These are phyloP conservation scores for Falco biarmicus DNA, from an alignment of 2,797 vertebrate genomes.

Conservation along the genomic window DNA sequence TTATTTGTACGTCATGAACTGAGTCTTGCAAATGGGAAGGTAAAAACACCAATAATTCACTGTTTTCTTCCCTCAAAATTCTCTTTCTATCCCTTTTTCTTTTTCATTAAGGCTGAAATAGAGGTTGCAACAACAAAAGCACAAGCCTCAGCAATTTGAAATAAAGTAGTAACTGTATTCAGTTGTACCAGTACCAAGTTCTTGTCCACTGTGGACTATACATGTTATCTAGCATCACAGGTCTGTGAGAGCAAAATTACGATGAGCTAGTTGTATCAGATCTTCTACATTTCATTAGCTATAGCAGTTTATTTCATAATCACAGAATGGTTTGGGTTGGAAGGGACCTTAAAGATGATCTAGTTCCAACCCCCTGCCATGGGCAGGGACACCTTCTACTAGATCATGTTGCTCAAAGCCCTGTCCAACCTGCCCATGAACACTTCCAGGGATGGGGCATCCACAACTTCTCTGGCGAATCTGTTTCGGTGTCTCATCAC, in stretches of 20 bases:
- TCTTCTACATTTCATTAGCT: not conserved
- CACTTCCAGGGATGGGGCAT: too few species aligned
- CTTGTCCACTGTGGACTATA: not conserved
- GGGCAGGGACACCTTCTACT: too few species aligned
- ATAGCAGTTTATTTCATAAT: not conserved
- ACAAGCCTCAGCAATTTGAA: not conserved
- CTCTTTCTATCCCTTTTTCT: not conserved
- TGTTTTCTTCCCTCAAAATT: not conserved
- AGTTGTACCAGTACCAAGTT: not conserved
- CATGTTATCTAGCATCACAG: not conserved
- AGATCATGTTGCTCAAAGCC: too few species aligned
- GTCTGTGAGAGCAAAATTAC: not conserved
- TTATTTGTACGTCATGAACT: not conserved
- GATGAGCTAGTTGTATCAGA: not conserved
- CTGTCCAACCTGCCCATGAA: too few species aligned
- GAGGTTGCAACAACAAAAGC: not conserved
- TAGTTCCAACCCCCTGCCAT: too few species aligned
- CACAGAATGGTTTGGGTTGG: too few species aligned
- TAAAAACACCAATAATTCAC: not conserved
- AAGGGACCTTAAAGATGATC: too few species aligned
- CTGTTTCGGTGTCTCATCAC: too few species aligned
- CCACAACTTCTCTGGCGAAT: too few species aligned
- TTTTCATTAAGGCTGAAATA: not conserved
- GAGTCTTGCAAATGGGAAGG: not conserved
- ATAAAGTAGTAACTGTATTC: not conserved